Percentiles rank a stretch among this genome's conserved stretches.
Evolutionary conservation across 2,797 vertebrate genomes (phyloP).

Genomic region (Sandelia bainsii): DNA sequence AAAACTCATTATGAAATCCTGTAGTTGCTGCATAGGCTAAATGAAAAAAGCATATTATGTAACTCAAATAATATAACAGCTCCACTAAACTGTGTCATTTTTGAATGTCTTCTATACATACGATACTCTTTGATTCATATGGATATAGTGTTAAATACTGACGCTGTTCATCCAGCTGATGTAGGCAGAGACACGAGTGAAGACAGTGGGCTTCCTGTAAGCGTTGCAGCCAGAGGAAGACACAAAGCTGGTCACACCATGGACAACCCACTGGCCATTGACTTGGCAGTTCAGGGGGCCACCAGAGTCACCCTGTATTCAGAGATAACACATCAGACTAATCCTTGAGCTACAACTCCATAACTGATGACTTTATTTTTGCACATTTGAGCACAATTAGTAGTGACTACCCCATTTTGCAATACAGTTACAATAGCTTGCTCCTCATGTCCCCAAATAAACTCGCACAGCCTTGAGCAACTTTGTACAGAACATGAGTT

Average conservation of each 20-base stretch:
- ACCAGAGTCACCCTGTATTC: constrained; percentile 90
- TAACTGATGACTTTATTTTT: not conserved
- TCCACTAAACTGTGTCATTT: not conserved
- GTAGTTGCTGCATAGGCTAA: not conserved
- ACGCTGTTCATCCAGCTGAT: constrained; percentile 89
- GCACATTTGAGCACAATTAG: not conserved
- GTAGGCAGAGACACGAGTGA: constrained; percentile 89
- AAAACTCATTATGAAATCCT: not conserved
- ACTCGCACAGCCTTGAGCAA: constrained; percentile 27
- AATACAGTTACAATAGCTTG: not conserved
- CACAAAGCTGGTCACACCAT: constrained; percentile 93
- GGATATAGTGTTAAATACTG: constrained; percentile 68
- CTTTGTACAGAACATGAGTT: constrained; percentile 35
- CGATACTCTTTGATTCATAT: not conserved
- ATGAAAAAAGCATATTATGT: not conserved
- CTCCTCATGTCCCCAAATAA: constrained; percentile 7
- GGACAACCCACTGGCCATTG: constrained; percentile 84
- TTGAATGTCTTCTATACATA: not conserved
- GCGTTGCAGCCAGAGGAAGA: constrained; percentile 88
- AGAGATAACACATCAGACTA: constrained; percentile 4
- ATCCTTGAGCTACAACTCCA: not conserved
- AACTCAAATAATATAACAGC: not conserved
- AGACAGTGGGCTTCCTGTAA: constrained; percentile 87
- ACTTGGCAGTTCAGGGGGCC: constrained; percentile 91
- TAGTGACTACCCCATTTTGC: not conserved